A percentile compares a stretch with the other conserved stretches of the same genome.
Evolutionary conservation across 1,140 invertebrate genomes (phyloP).

Genomic region (Coelopa frigida): DNA sequence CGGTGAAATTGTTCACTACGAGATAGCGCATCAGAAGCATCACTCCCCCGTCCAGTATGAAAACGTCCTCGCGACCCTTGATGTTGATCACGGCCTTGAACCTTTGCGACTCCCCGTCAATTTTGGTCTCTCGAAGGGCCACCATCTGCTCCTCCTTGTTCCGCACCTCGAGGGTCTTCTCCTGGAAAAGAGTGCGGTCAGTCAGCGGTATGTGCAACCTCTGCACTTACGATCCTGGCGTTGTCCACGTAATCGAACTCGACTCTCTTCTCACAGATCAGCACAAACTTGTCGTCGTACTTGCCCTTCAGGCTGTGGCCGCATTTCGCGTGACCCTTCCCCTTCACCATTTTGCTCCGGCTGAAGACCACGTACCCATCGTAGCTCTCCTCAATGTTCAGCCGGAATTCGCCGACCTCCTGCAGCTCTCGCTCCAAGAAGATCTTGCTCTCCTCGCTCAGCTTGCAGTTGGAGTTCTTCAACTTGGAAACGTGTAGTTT

Average conservation of each 20-base stretch:
- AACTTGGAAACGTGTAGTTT: slow-evolving; percentile 29
- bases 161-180: slow-evolving; percentile 28
- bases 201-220: background rate
- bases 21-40: slow-evolving; percentile 33
- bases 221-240: slow-evolving; percentile 15
- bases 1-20: slow-evolving; percentile 31
- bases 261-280: slow-evolving; percentile 33
- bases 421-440: slow-evolving; percentile 36
- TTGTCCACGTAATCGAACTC: slow-evolving; percentile 37
- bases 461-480: slow-evolving; percentile 27
- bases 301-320: slow-evolving; percentile 34
- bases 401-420: slow-evolving; percentile 27
- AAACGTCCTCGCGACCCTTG: slow-evolving; percentile 33
- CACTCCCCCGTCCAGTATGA: slow-evolving; percentile 34
- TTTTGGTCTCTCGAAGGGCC: slow-evolving; percentile 28
- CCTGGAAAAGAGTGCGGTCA: slow-evolving; percentile 10
- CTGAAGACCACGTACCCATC: slow-evolving; percentile 33
- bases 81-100: slow-evolving; percentile 34
- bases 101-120: slow-evolving; percentile 30
- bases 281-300: slow-evolving; percentile 33
- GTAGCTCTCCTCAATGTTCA: slow-evolving; percentile 34
- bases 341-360: slow-evolving; percentile 35
- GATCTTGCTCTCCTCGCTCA: slow-evolving; percentile 27
- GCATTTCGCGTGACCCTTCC: slow-evolving; percentile 23
- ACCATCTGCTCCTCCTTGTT: slow-evolving; percentile 30